Base-by-base conservation (phyloP, 2,113 vertebrate species). In the Dipodomys stephensi region DNA sequence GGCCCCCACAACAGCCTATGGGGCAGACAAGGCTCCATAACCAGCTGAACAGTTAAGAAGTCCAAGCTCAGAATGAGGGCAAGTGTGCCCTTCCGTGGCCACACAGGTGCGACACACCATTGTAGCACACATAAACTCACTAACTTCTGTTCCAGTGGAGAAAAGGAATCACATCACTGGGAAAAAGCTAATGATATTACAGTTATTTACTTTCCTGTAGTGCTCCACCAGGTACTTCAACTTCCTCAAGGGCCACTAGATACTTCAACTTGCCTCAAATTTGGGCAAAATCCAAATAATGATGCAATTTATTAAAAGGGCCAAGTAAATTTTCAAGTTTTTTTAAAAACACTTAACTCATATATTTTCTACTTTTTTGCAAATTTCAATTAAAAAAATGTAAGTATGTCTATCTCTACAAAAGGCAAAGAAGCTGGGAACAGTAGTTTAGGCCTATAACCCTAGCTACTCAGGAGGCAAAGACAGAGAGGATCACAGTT, bases 241-340 rank as follows among this genome's bases (percentile, higher is more conserved):
- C n/a, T 80, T 79, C 49, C 88, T 87, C 49, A 79, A 95, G 87
- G 39, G 39, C 39, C 39, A 39, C 39, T 39, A 39, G 12, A 12
- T 49, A 49, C 49, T 49, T 1, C 49, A 49, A 49, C 49, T 49
- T 49, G 49, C 12, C 49, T 49, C 4, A 57, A 57, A 57, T 57
- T 57, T 76, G 28, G 67, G 18, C 28, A 93, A 93, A 93, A 86
- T 72, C n/a, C 46, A 93, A 80, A 88, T 32, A 79, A 91, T n/a
- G 19, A 80, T 93, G 20, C n/a, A 62, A 79, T 23, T 83, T 90
- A 67, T 46, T 73, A 53, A 88, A 88, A 92, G 22, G 6, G n/a
- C 9, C 32, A 93, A 90, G 89, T 69, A 96, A 91, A 91, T 82
- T 73, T 89, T 32, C n/a, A 69, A 74, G 64, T 67, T 60, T 49